Percentiles rank a stretch among this genome's conserved stretches.
Conservation (phyloP, 1,140 invertebrate genomes). For the Neoseiulus cucumeris region DNA sequence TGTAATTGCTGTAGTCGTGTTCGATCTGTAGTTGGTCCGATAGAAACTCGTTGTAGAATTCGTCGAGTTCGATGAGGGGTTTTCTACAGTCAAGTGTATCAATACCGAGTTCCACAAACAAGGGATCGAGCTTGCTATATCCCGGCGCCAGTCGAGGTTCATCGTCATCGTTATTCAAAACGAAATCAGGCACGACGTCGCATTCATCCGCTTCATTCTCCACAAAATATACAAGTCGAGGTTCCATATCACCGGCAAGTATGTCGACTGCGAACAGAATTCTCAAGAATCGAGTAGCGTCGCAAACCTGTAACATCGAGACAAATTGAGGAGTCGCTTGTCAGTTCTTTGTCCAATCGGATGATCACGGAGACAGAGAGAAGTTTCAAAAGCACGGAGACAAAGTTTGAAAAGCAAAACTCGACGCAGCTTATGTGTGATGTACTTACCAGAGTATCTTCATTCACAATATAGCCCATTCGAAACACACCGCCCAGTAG, state of each 20-base stretch:
- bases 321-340: neutral
- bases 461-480: conserved; percentile 52
- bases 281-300: conserved; percentile 33
- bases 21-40: conserved; percentile 82
- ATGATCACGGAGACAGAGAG: neutral
- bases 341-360: neutral
- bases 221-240: conserved; percentile 29
- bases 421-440: too few species aligned
- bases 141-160: conserved; percentile 18
- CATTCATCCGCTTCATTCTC: conserved; percentile 23
- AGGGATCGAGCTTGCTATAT: conserved; percentile 26
- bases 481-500: conserved; percentile 52
- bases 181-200: conserved; percentile 24
- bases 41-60: conserved; percentile 80
- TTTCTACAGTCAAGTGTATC: conserved; percentile 54
- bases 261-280: conserved; percentile 76
- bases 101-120: conserved; percentile 37
- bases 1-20: conserved; percentile 71
- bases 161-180: conserved; percentile 24
- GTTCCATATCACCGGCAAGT: conserved; percentile 54
- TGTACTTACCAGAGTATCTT: conserved; percentile 55
- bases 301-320: neutral
- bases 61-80: conserved; percentile 58
- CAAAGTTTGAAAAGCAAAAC: conserved; percentile 11
- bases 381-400: conserved; percentile 18